phyloP scores from a whole-genome alignment of 2,113 vertebrate genomes.

The Polyodon spathula region DNA sequence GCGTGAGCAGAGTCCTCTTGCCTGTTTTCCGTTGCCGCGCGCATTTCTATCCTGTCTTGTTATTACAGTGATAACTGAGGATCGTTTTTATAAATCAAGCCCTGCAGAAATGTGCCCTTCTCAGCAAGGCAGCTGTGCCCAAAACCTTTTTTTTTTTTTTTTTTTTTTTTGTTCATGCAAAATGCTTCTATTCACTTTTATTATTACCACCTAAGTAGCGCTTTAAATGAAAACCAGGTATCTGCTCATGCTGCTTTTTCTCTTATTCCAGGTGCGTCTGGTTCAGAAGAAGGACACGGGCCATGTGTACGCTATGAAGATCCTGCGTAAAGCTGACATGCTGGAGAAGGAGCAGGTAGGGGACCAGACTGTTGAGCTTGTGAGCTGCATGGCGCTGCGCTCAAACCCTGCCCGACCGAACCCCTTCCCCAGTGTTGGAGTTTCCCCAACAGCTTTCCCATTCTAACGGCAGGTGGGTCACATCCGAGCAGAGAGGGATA shows the following conservation, averaged over 20 bases:
- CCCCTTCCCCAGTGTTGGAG: no score
- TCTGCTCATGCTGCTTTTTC: not conserved
- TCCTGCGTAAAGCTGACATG: slow-evolving; percentile 95
- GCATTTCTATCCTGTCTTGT: no score
- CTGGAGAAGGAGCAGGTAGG: slow-evolving; percentile 93
- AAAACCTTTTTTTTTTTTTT: no score
- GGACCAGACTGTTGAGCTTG: not conserved
- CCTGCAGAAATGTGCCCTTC: no score
- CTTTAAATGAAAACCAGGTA: not conserved
- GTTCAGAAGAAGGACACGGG: slow-evolving; percentile 98
- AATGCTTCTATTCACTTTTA: no score
- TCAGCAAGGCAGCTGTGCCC: no score
- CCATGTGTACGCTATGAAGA: slow-evolving; percentile 97
- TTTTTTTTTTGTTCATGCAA: no score
- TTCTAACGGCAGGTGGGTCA: slow-evolving; percentile 73
- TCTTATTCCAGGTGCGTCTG: slow-evolving; percentile 71
- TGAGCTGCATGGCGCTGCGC: not conserved
- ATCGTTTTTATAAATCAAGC: no score
- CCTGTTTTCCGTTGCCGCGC: no score
- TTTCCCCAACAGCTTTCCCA: no score
- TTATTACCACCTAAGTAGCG: no score
- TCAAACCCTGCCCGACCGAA: not conserved
- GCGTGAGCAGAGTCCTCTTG: not conserved
- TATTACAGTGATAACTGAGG: no score
- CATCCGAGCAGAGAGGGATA: slow-evolving; percentile 91